A percentile compares a stretch with the other conserved stretches of the same genome.
phyloP scores from a whole-genome alignment of 1,140 invertebrate species.

The Octopus bimaculoides region DNA sequence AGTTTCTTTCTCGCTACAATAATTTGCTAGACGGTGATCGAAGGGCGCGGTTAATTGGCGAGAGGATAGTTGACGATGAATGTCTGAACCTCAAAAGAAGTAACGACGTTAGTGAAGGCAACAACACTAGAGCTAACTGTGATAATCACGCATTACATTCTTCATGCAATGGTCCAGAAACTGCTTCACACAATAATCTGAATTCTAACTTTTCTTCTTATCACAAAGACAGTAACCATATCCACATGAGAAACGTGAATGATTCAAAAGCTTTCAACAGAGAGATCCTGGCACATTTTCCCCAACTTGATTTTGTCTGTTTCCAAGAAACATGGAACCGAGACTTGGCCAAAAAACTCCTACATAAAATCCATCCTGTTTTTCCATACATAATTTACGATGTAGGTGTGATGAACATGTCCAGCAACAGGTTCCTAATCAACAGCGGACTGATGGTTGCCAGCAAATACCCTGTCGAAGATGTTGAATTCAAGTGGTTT shows the following conservation, averaged over 20 bases:
- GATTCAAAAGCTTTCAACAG: neutral
- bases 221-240: neutral
- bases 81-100: neutral
- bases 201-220: neutral
- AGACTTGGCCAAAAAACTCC: conserved; percentile 31
- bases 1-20: conserved; percentile 39
- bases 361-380: conserved; percentile 41
- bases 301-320: conserved; percentile 39
- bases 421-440: conserved; percentile 33
- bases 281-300: conserved; percentile 36
- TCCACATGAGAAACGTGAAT: neutral
- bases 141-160: neutral
- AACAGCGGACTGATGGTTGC: conserved; percentile 56
- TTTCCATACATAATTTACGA: conserved; percentile 49
- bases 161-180: neutral
- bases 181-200: neutral
- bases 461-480: conserved; percentile 51
- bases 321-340: conserved; percentile 44
- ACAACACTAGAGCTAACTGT: neutral
- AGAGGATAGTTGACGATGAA: conserved; percentile 33
- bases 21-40: conserved; percentile 33
- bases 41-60: conserved; percentile 36
- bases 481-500: conserved; percentile 49
- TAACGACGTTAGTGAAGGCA: no score
- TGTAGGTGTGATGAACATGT: conserved; percentile 30